phyloP scores from a whole-genome alignment of 2,797 vertebrate species.

The Denticeps clupeoides region DNA sequence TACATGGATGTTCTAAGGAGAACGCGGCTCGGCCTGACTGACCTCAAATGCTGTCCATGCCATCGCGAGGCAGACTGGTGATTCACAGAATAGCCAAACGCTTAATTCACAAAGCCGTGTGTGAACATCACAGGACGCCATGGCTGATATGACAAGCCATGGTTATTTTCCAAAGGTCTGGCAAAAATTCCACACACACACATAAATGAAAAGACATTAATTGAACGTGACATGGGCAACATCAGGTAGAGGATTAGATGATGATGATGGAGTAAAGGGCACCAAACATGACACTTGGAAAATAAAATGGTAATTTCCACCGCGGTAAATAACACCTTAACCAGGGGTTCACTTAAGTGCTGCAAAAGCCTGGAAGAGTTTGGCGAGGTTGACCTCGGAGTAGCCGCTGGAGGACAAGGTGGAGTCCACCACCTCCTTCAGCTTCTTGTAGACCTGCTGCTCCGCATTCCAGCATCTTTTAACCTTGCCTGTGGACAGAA shows the following conservation, averaged over 20 bases:
- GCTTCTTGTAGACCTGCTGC: conserved; percentile 59
- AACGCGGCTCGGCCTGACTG: conserved; percentile 15
- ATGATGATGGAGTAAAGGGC: too few relatives aligned
- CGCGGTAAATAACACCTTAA: not conserved
- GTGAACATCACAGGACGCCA: too few relatives aligned
- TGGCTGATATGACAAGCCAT: too few relatives aligned
- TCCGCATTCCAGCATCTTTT: conserved; percentile 8
- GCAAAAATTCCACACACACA: too few relatives aligned
- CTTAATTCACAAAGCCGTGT: too few relatives aligned
- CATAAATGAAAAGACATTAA: too few relatives aligned
- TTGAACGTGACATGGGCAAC: too few relatives aligned
- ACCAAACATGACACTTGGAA: not conserved
- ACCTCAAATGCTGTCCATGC: conserved; percentile 7
- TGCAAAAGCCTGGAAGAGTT: conserved; percentile 72
- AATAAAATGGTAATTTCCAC: too few relatives aligned
- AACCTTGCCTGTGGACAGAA: conserved; percentile 16
- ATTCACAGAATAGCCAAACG: too few relatives aligned
- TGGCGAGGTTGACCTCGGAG: conserved; percentile 86
- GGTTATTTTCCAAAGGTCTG: too few relatives aligned
- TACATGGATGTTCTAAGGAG: conserved; percentile 19
- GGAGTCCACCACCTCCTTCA: conserved; percentile 73
- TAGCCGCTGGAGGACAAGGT: conserved; percentile 73
- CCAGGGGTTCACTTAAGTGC: conserved; percentile 52
- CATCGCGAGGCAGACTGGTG: not conserved
- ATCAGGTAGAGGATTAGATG: too few relatives aligned